Evolutionary conservation across 2,888 invertebrate genomes (phyloP), one percentile per base, ranked within the genome.

Genomic region (Leptogaster cylindrica): DNA sequence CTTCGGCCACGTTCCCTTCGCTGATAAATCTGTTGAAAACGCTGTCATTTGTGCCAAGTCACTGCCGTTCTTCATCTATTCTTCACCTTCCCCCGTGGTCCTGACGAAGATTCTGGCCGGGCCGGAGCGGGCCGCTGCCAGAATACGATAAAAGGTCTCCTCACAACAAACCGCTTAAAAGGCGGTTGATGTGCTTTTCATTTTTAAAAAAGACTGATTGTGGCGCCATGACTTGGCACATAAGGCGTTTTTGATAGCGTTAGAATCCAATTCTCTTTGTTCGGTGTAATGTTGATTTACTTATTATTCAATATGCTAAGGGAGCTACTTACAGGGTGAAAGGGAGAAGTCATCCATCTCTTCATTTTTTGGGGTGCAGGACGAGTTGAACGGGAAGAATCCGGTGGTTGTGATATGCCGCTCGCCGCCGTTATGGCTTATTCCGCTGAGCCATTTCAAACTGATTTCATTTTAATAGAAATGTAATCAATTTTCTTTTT

Each of bases 401-500:
- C 48, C n/a, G 12, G 25, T n/a, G 3, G 10, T 25, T 18, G 41
- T 14, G 41, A 1, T n/a, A 23, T 25, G 44, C 61, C 25, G 18
- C 10, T 14, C 27, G 14, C 25, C 14, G 51, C 16, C 10, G 27
- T 18, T 8, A 10, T 28, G 31, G 2, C 51, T 10, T 27, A 27
- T 39, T 14, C 23, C 39, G 18, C 31, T 28, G n/a, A 16, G 5
- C 58, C 23, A 18, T 25, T 12, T 16, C 25, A 27, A 66, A 70
- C 63, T 68, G 70, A 70, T 70, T 66, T 61, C 46, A 66, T 66
- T 70, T 68, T 70, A 70, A 70, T 70, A 70, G 68, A 68, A 70
- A 70, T 55, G 66, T 70, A 70, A 70, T 70, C 70, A 70, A 70
- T 70, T 70, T 70, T 70, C 66, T 70, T 68, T 70, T 67, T 68